These are phyloP conservation scores for Chelon labrosus DNA, from an alignment of 2,797 vertebrate species.

Conservation along the genomic window DNA sequence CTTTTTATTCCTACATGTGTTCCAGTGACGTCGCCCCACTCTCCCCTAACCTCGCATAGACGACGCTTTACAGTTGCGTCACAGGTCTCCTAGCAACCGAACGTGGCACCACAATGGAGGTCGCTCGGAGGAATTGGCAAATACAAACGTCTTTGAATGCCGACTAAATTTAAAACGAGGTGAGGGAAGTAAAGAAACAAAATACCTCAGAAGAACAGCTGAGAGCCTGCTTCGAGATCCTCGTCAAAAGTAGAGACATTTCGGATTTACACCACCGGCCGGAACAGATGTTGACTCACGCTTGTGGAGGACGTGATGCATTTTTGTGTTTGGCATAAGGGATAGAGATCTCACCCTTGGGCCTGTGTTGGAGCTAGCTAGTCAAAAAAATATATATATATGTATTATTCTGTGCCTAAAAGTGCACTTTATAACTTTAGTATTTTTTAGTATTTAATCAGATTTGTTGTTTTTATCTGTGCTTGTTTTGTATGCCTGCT, in stretches of 20 bases:
- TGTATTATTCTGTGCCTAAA: no score
- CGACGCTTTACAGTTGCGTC: conserved; percentile 48
- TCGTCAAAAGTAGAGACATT: no score
- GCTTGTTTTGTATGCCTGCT: no score
- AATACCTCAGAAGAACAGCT: conserved; percentile 7
- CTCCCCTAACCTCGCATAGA: conserved; percentile 37
- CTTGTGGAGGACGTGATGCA: background rate
- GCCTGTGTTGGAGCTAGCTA: background rate
- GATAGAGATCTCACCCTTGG: background rate
- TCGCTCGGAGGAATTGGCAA: conserved; percentile 53
- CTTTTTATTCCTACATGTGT: conserved; percentile 53
- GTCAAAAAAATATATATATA: no score
- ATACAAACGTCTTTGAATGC: conserved; percentile 49
- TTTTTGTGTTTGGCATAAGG: background rate
- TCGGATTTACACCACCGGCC: no score
- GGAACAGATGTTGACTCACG: conserved; percentile 4
- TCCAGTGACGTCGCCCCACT: conserved; percentile 51
- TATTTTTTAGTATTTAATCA: no score
- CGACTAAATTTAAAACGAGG: conserved; percentile 43
- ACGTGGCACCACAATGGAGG: conserved; percentile 47
- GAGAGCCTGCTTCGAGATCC: no score
- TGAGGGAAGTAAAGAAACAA: conserved; percentile 6
- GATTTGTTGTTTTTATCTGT: no score
- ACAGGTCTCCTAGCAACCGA: conserved; percentile 69
- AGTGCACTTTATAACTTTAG: no score